These are phyloP conservation scores for Microcebus tavaratra DNA, from an alignment of 2,113 vertebrate species.

Conservation along the genomic window DNA sequence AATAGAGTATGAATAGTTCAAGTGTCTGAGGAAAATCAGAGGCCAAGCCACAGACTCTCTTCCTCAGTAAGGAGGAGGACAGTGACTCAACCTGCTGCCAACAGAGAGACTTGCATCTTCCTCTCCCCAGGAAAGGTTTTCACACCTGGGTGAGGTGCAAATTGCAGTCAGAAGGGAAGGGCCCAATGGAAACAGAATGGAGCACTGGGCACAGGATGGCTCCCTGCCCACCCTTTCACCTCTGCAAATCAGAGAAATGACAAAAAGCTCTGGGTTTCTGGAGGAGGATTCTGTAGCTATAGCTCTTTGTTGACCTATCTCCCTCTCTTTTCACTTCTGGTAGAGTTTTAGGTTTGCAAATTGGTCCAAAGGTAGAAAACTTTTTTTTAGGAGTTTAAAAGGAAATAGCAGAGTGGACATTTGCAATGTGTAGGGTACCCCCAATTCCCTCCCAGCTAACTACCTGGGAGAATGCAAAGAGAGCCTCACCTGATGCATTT, in stretches of 20 bases:
- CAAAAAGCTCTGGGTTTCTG: neutral
- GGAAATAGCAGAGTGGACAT: neutral
- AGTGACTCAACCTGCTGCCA: conserved; percentile 40
- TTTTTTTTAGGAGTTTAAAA: conserved; percentile 12
- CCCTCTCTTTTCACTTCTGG: neutral
- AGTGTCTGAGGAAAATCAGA: conserved; percentile 68
- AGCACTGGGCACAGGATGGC: neutral
- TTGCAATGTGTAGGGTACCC: neutral
- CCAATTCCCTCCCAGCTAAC: neutral
- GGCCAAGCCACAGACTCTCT: conserved; percentile 1
- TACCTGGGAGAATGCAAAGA: neutral
- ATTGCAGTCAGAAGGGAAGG: conserved; percentile 67
- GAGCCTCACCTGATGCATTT: neutral
- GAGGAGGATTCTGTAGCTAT: neutral
- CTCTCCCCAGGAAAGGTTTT: conserved; percentile 66
- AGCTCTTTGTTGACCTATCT: neutral
- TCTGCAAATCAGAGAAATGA: neutral
- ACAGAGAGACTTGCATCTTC: neutral
- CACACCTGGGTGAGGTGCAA: conserved; percentile 71
- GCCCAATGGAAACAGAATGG: neutral
- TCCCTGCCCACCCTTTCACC: neutral
- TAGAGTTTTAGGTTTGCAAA: neutral
- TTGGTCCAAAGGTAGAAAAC: neutral
- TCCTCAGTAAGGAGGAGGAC: conserved; percentile 2
- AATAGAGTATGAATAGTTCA: conserved; percentile 76